Conservation (phyloP, 1,140 invertebrate species). For the Diabrotica undecimpunctata region DNA sequence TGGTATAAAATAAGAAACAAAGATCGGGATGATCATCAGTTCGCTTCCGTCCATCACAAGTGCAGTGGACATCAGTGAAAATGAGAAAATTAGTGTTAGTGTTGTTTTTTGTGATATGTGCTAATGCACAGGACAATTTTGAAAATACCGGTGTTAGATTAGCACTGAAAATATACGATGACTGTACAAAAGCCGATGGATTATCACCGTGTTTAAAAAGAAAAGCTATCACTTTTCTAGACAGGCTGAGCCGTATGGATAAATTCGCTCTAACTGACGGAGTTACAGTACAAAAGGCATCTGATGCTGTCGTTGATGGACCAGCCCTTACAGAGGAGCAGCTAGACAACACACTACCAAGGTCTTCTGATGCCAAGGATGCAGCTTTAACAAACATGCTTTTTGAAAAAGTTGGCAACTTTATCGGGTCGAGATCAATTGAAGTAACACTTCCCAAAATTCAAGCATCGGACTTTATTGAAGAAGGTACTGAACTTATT, state of each 20-base stretch:
- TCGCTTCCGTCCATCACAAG: constrained; percentile 20
- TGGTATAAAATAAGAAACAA: constrained; percentile 38
- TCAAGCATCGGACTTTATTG: constrained; percentile 49
- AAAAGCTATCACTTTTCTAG: constrained; percentile 72
- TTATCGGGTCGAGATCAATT: constrained; percentile 71
- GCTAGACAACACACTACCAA: constrained; percentile 61
- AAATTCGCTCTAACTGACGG: constrained; percentile 62
- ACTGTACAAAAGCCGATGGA: constrained; percentile 57
- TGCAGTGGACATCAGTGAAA: constrained; percentile 30
- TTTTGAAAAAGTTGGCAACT: constrained; percentile 63
- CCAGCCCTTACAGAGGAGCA: constrained; percentile 57
- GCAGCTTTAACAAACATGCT: constrained; percentile 64
- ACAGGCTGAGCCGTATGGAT: constrained; percentile 65
- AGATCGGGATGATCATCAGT: constrained; percentile 27
- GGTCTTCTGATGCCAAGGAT: constrained; percentile 60
- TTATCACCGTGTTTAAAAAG: constrained; percentile 73
- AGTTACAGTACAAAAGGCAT: constrained; percentile 60
- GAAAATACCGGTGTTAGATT: constrained; percentile 53
- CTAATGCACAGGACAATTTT: constrained; percentile 30
- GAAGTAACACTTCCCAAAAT: constrained; percentile 71
- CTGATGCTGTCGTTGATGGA: constrained; percentile 42
- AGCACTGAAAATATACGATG: constrained; percentile 59
- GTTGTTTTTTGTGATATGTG: constrained; percentile 32
- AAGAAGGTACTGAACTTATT: constrained; percentile 59
- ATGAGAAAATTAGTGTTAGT: constrained; percentile 42